These are phyloP conservation scores for Tauraco erythrolophus DNA, from an alignment of 2,113 vertebrate species.

Conservation along the genomic window DNA sequence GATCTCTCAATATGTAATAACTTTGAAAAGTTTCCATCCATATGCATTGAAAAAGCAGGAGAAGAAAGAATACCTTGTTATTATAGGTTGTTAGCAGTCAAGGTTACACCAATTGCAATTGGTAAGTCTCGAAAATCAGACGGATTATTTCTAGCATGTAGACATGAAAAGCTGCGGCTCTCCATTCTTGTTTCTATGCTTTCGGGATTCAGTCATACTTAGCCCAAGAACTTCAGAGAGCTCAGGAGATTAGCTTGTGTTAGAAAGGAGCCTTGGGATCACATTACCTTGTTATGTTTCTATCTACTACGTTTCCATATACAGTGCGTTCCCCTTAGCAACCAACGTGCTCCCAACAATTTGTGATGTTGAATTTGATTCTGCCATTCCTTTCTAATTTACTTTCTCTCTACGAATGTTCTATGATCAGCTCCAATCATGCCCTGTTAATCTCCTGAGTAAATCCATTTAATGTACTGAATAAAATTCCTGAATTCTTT, in stretches of 20 bases:
- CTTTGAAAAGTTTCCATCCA: slow-evolving; percentile 35
- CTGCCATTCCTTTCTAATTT: neutral
- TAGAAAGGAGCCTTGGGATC: neutral
- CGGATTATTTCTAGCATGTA: neutral
- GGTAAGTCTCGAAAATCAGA: neutral
- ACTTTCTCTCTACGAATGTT: neutral
- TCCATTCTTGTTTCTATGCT: neutral
- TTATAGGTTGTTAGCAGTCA: neutral
- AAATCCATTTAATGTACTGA: neutral
- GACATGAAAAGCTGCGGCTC: neutral
- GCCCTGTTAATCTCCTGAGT: neutral
- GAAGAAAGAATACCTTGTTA: neutral
- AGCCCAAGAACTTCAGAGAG: neutral
- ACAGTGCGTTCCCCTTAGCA: neutral
- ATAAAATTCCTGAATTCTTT: neutral
- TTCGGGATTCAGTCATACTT: neutral
- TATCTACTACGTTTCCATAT: neutral
- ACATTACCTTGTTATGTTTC: neutral
- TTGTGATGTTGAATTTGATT: neutral
- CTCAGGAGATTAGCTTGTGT: rapidly evolving
- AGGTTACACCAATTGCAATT: neutral
- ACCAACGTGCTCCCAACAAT: neutral
- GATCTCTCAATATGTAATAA: slow-evolving; percentile 33
- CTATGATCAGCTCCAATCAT: neutral
- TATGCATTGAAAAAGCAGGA: neutral